phyloP scores from a whole-genome alignment of 2,888 invertebrate species.

The Resseliella maxima region DNA sequence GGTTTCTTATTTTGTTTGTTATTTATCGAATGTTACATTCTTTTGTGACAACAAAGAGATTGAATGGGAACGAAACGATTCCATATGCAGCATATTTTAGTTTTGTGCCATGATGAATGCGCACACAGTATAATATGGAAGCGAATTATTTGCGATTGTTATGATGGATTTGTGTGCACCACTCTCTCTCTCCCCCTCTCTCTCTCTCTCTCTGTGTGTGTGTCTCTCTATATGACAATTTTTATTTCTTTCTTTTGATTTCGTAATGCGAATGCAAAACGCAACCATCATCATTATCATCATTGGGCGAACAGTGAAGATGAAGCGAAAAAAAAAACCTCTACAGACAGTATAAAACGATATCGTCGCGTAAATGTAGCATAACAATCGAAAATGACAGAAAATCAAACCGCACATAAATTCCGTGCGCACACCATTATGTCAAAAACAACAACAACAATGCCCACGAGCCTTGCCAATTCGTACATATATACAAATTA shows the following conservation, averaged over 20 bases:
- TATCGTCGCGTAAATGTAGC: constrained; percentile 30
- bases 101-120: neutral
- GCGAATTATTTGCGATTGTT: constrained; percentile 39
- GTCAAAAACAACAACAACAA: neutral
- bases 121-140: neutral
- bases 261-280: neutral
- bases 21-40: constrained; percentile 38
- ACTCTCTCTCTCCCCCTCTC: too few species aligned
- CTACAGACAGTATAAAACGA: neutral
- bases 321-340: too few species aligned
- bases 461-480: neutral
- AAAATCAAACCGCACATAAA: constrained; percentile 40
- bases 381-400: constrained; percentile 45
- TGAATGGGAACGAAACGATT: neutral
- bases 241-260: too few species aligned
- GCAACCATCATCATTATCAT: neutral
- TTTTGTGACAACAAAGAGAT: constrained; percentile 19
- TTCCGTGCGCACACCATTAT: neutral
- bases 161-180: constrained; percentile 2
- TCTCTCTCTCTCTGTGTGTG: too few species aligned
- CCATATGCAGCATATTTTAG: constrained; percentile 35
- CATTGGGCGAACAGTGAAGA: too few species aligned
- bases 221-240: too few species aligned
- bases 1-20: neutral
- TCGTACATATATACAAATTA: neutral